A percentile compares a stretch with the other conserved stretches of the same genome.
These are phyloP conservation scores for Xestia rhomboidea DNA, from an alignment of 2,888 invertebrate species.

Conservation along the genomic window DNA sequence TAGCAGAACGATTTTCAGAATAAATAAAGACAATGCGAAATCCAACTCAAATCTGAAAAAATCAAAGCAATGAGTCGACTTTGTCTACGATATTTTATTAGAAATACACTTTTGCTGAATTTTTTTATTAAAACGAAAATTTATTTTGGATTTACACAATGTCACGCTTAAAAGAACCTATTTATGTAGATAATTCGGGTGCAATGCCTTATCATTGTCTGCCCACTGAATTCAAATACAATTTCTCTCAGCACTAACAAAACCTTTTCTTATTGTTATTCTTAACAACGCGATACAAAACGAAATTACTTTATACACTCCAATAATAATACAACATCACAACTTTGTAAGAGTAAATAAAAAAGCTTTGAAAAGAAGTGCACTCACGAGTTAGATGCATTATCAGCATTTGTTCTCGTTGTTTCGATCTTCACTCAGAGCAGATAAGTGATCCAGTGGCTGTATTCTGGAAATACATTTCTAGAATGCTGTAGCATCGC, in stretches of 20 bases:
- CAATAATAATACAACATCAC: conserved; percentile 44
- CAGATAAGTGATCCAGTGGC: conserved; percentile 69
- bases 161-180: background rate
- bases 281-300: conserved; percentile 41
- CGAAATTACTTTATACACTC: conserved; percentile 39
- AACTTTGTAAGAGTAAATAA: conserved; percentile 36
- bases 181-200: conserved; percentile 10
- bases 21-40: background rate
- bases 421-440: conserved; percentile 70
- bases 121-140: background rate
- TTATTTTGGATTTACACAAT: background rate
- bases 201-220: conserved; percentile 27
- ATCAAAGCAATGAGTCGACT: background rate
- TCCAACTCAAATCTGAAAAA: background rate
- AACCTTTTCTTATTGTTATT: conserved; percentile 31
- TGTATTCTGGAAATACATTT: conserved; percentile 58
- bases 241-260: conserved; percentile 8
- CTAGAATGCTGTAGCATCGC: background rate
- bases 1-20: background rate
- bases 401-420: conserved; percentile 72
- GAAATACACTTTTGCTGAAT: background rate
- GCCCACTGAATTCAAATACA: conserved; percentile 49
- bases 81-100: background rate
- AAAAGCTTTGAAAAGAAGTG: conserved; percentile 68
- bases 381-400: conserved; percentile 72